Percentiles rank a stretch among this genome's conserved stretches.
These are phyloP conservation scores for Melinaea marsaeus DNA, from an alignment of 2,888 invertebrate species.

Conservation along the genomic window DNA sequence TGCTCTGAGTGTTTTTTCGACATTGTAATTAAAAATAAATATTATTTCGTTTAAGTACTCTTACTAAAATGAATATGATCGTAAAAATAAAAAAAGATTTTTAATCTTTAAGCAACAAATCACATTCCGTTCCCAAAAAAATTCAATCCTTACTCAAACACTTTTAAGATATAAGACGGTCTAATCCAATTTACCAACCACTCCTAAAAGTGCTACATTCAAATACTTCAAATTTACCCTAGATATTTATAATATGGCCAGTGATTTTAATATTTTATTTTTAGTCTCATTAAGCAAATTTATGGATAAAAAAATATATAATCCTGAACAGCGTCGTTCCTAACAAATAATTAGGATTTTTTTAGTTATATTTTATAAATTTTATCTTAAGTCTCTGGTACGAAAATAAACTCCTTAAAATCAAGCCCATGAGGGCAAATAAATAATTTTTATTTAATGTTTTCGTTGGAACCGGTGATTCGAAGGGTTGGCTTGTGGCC, in stretches of 20 bases:
- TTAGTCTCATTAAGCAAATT: no score
- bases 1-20: no score
- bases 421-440: constrained; percentile 16
- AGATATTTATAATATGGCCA: neutral
- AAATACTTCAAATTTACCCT: constrained; percentile 4
- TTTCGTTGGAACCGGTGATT: constrained; percentile 55
- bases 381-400: neutral
- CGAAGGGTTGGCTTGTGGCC: constrained; percentile 61
- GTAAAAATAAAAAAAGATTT: constrained; percentile 16
- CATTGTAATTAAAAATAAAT: no score
- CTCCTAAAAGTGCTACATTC: constrained; percentile 29
- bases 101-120: constrained; percentile 29
- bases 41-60: no score
- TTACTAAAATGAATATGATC: neutral
- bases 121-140: constrained; percentile 17
- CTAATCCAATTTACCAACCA: constrained; percentile 32
- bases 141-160: constrained; percentile 28
- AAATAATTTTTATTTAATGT: constrained; percentile 65
- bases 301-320: no score
- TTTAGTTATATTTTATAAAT: no score
- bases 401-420: constrained; percentile 6
- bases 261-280: neutral
- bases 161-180: constrained; percentile 32
- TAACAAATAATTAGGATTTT: no score
- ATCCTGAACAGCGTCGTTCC: no score